These are phyloP conservation scores for Cataglyphis livida DNA, from an alignment of 2,888 invertebrate genomes.

Conservation along the genomic window DNA sequence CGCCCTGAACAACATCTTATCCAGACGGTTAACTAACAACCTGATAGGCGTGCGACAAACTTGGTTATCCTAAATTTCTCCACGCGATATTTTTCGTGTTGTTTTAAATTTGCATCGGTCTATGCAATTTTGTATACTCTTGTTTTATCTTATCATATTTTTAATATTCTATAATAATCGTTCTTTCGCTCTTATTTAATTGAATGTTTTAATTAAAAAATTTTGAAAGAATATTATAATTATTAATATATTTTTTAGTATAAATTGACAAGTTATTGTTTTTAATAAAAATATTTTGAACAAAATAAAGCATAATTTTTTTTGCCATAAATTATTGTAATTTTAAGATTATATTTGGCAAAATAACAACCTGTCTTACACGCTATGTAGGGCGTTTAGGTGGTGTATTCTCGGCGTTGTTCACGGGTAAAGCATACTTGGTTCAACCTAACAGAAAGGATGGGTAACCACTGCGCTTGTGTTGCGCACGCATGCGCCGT, in stretches of 20 bases:
- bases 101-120: not conserved
- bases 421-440: not conserved
- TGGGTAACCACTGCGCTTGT: constrained; percentile 4
- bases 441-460: not conserved
- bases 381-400: not conserved
- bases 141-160: not conserved
- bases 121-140: not conserved
- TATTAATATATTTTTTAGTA: not conserved
- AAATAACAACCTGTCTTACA: accelerated
- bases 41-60: constrained; percentile 30
- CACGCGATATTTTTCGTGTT: not conserved
- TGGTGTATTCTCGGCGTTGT: not conserved
- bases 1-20: constrained; percentile 63
- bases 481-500: not conserved
- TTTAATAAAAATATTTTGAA: constrained; percentile 2
- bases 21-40: constrained; percentile 57
- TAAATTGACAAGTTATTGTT: constrained; percentile 3
- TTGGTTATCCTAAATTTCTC: constrained; percentile 57
- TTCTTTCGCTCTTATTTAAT: not conserved
- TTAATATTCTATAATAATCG: not conserved
- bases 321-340: not conserved
- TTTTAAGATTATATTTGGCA: not conserved
- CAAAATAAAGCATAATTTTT: not conserved
- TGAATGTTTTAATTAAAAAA: not conserved
- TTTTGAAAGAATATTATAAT: not conserved